Base-by-base conservation (phyloP, 2,888 invertebrate species). In the Ptychoptera contaminata region DNA sequence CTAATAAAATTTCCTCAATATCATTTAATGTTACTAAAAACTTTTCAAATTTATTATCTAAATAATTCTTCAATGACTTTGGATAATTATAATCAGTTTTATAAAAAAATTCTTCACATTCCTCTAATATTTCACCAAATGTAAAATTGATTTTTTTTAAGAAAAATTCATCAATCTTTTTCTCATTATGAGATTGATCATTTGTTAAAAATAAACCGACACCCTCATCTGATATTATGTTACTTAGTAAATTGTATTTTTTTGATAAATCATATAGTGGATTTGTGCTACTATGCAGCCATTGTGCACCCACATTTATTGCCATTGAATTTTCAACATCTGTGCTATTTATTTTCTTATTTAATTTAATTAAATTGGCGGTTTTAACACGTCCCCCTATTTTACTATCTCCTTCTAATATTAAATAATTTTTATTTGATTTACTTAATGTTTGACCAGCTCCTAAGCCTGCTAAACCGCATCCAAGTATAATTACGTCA, bases 131-230 rank as follows among this genome's bases (percentile, higher is more conserved):
- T 45, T 58, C 53, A 30, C 68, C 67, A n/a, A 75, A 55, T 46
- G 68, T 54, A 47, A 69, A 65, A 50, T 69, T 63, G n/a, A 76
- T 63, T 55, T 67, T 67, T 46, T 64, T 58, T 9, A 74, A 66
- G 34, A 72, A 53, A 48, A 52, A 54, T n/a, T 61, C 52, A 47
- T 71, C 65, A 37, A 71, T 58, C 44, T 62, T 52, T 37, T 55
- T 53, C 0, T 73, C 23, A 23, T 23, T 23, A 23, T 3, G n/a
- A n/a, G n/a, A n/a, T n/a, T n/a, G 72, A 54, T 72, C 68, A 37
- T 69, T 61, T 40, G 68, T 56, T 11, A 73, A 45, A 53, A 67
- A 73, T 34, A 61, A 50, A 46, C 77, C 78, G 51, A 69, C 58
- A 2, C 74, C 77, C 60, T 78, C 78, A 51, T 63, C 62, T 1